These are phyloP conservation scores for Sminthopsis crassicaudata DNA, from an alignment of 2,113 vertebrate species.

Conservation along the genomic window DNA sequence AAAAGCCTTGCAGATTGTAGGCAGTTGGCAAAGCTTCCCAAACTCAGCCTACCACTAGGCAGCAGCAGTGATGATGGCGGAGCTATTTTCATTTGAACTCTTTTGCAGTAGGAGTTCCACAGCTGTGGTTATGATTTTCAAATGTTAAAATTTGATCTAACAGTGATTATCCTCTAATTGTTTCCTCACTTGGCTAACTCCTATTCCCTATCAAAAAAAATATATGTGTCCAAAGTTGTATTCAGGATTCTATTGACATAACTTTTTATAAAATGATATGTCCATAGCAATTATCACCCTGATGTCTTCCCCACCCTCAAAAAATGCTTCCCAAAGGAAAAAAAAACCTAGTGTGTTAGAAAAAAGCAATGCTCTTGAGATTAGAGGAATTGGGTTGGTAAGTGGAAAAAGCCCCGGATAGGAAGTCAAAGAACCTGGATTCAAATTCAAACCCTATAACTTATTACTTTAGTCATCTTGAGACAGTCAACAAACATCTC, in stretches of 20 bases:
- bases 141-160: slow-evolving; percentile 56
- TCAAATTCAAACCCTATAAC: not conserved
- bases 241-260: slow-evolving; percentile 45
- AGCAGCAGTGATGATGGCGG: slow-evolving; percentile 11
- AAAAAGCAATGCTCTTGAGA: not conserved
- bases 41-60: slow-evolving; percentile 20
- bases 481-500: not conserved
- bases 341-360: not conserved
- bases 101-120: slow-evolving; percentile 56
- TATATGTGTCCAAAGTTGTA: not conserved
- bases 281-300: not conserved
- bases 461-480: not conserved
- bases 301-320: not conserved
- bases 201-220: slow-evolving; percentile 12
- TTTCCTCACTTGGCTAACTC: slow-evolving; percentile 27
- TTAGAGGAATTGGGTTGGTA: not conserved
- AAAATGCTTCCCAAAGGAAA: not conserved
- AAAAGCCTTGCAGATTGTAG: slow-evolving; percentile 18
- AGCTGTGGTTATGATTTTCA: slow-evolving; percentile 45
- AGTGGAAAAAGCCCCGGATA: not conserved
- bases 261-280: not conserved
- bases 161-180: slow-evolving; percentile 31
- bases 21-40: slow-evolving; percentile 33
- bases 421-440: not conserved
- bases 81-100: slow-evolving; percentile 60